These are phyloP conservation scores for Empis livida DNA, from an alignment of 2,888 invertebrate species.

Conservation along the genomic window DNA sequence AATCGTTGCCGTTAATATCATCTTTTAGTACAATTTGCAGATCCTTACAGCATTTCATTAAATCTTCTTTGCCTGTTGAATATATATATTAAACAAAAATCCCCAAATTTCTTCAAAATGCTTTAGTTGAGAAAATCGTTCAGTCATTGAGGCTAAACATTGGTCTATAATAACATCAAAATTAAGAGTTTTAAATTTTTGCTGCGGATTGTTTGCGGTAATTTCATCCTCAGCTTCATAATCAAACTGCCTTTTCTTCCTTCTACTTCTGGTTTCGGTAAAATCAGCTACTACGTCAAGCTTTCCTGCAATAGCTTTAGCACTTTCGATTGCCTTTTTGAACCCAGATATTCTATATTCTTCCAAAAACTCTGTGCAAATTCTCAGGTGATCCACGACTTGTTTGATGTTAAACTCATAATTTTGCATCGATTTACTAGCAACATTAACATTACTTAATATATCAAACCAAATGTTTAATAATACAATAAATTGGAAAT, in stretches of 20 bases:
- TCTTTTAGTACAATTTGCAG: background rate
- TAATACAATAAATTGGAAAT: conserved; percentile 2
- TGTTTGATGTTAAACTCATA: background rate
- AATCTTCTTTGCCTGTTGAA: background rate
- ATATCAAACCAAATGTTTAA: conserved; percentile 2
- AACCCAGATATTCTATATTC: conserved; percentile 1
- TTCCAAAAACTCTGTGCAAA: background rate
- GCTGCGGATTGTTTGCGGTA: background rate
- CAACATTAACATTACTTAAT: conserved; percentile 1
- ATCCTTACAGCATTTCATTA: background rate
- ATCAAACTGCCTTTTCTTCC: background rate
- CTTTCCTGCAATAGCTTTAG: background rate
- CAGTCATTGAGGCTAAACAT: background rate
- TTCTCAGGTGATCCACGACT: background rate
- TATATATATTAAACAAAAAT: background rate
- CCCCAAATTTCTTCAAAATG: background rate
- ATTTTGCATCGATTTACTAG: background rate
- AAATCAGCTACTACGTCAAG: background rate
- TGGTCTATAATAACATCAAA: background rate
- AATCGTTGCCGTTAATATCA: background rate
- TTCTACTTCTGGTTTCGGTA: background rate
- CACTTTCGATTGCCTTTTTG: background rate
- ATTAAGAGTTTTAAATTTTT: background rate
- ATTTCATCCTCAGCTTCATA: background rate
- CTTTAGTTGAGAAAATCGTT: background rate